A percentile compares a stretch with the other conserved stretches of the same genome.
Conservation (phyloP, 2,113 vertebrate species). For the Nycticebus coucang region DNA sequence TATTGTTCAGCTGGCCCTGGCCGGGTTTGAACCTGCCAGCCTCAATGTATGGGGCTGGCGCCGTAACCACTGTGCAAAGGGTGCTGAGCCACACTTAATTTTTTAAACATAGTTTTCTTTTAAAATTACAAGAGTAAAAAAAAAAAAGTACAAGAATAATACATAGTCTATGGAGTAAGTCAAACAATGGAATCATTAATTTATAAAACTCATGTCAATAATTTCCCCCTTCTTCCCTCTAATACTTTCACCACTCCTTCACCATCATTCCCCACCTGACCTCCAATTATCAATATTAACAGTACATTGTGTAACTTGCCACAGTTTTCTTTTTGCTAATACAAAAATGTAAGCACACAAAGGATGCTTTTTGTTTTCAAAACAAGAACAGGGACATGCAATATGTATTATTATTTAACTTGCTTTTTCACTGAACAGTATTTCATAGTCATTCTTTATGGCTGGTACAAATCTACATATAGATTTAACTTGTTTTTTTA, state of each 20-base stretch:
- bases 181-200: neutral
- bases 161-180: neutral
- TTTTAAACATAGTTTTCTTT: neutral
- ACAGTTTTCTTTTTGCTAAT: neutral
- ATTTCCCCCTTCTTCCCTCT: neutral
- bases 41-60: too few species aligned
- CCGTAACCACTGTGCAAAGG: too few species aligned
- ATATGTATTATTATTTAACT: neutral
- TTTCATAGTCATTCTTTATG: neutral
- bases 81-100: too few species aligned
- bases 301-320: neutral
- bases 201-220: neutral
- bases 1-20: too few species aligned
- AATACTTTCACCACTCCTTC: neutral
- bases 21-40: too few species aligned
- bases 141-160: neutral
- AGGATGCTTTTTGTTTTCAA: neutral
- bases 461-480: neutral
- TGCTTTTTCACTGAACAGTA: neutral
- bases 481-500: conserved; percentile 17
- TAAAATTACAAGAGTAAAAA: neutral
- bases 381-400: neutral
- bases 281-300: neutral
- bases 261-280: neutral
- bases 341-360: neutral